Conservation (phyloP, 2,888 invertebrate species). For the Exocentrus adspersus region DNA sequence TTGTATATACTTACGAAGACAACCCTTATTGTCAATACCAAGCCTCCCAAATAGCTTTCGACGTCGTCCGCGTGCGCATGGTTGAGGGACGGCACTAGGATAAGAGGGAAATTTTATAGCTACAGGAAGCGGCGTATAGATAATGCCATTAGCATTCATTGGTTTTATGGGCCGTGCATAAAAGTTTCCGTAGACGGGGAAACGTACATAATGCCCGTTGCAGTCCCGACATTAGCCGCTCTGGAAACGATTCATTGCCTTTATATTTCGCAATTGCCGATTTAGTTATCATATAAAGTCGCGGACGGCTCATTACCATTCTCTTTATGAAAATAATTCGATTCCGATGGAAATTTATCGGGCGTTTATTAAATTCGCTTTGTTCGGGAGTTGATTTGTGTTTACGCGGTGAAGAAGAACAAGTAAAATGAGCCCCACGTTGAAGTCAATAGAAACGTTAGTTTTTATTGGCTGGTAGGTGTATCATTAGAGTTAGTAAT, state of each 20-base stretch:
- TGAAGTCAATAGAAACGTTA: too few species aligned
- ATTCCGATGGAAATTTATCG: slow-evolving; percentile 2
- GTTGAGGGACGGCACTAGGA: slow-evolving; percentile 36
- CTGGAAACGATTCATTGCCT: slow-evolving; percentile 51
- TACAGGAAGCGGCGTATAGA: slow-evolving; percentile 63
- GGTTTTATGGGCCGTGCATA: slow-evolving; percentile 71
- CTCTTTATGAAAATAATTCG: slow-evolving; percentile 6
- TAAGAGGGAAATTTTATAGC: slow-evolving; percentile 55
- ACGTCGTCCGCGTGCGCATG: slow-evolving; percentile 33
- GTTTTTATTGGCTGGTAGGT: too few species aligned
- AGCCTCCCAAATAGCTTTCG: slow-evolving; percentile 14
- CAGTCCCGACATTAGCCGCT: slow-evolving; percentile 33
- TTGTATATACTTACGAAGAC: too few species aligned
- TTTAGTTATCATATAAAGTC: slow-evolving; percentile 21
- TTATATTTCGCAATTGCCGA: slow-evolving; percentile 33
- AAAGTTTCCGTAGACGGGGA: slow-evolving; percentile 64
- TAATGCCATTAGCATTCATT: slow-evolving; percentile 71
- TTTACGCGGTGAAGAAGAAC: too few species aligned
- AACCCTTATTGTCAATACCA: slow-evolving; percentile 9
- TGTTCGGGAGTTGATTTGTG: neutral
- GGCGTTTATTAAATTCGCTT: neutral
- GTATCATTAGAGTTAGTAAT: too few species aligned
- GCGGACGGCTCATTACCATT: neutral
- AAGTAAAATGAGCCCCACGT: too few species aligned
- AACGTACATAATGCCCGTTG: slow-evolving; percentile 55